Evolutionary conservation across 2,888 invertebrate species (phyloP).

Genomic region (Luperina nickerlii): DNA sequence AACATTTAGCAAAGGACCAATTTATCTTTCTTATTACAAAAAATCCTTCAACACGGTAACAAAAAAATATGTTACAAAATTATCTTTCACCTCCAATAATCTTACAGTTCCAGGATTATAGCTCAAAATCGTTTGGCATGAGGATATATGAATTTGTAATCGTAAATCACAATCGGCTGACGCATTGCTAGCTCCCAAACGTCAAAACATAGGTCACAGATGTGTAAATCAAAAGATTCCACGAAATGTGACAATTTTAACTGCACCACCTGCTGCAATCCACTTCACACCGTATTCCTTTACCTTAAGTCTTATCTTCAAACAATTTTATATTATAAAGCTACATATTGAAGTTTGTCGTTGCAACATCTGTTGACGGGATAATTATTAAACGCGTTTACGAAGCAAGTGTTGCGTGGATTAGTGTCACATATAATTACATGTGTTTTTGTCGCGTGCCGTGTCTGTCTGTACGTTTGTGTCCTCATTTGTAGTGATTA

Average conservation of each 20-base stretch:
- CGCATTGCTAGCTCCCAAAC: slow-evolving; percentile 67
- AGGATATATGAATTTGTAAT: slow-evolving; percentile 30
- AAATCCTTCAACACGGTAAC: slow-evolving; percentile 48
- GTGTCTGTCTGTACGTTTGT: slow-evolving; percentile 40
- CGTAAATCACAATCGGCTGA: slow-evolving; percentile 70
- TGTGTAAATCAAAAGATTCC: slow-evolving; percentile 71
- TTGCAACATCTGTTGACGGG: slow-evolving; percentile 57
- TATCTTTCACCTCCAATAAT: neutral
- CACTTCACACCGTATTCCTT: slow-evolving; percentile 18
- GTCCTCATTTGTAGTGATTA: slow-evolving; percentile 49
- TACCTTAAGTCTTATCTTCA: slow-evolving; percentile 29
- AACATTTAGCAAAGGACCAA: slow-evolving; percentile 48
- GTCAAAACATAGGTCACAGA: slow-evolving; percentile 74
- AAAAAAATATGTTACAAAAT: slow-evolving; percentile 19
- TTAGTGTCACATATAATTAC: slow-evolving; percentile 62
- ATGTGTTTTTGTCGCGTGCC: slow-evolving; percentile 59
- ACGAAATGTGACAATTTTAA: slow-evolving; percentile 51
- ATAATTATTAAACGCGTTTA: slow-evolving; percentile 65
- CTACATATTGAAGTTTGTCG: slow-evolving; percentile 17
- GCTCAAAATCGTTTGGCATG: slow-evolving; percentile 38
- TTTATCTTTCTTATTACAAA: slow-evolving; percentile 64
- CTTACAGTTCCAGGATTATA: slow-evolving; percentile 1
- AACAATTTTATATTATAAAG: neutral
- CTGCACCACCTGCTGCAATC: neutral
- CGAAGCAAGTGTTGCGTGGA: slow-evolving; percentile 59